A percentile compares a stretch with the other conserved stretches of the same genome.
These are phyloP conservation scores for Myoxocephalus aenaeus DNA, from an alignment of 2,797 vertebrate genomes.

Conservation along the genomic window DNA sequence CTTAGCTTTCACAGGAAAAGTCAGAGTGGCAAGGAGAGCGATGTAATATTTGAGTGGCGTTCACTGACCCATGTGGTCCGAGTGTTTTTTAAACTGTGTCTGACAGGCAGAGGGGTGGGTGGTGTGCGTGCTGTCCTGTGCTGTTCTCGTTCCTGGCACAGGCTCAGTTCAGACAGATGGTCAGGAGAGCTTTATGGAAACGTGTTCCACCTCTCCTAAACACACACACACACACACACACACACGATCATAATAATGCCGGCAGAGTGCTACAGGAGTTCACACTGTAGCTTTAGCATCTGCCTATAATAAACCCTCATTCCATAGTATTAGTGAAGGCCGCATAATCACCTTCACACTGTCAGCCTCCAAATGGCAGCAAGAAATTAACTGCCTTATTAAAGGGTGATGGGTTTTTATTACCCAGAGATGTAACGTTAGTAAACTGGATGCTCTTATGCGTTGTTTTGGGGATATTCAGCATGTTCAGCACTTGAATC, in stretches of 20 bases:
- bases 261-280: slow-evolving; percentile 23
- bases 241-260: slow-evolving; percentile 46
- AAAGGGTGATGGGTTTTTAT: background rate
- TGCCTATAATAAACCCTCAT: slow-evolving; percentile 16
- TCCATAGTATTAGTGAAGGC: too few species aligned
- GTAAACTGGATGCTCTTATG: background rate
- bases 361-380: background rate
- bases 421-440: background rate
- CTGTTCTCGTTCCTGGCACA: slow-evolving; percentile 67
- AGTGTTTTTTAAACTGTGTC: slow-evolving; percentile 10
- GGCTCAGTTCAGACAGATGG: slow-evolving; percentile 77
- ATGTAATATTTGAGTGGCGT: background rate
- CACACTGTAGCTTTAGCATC: slow-evolving; percentile 51
- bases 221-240: slow-evolving; percentile 19
- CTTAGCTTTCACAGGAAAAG: slow-evolving; percentile 26
- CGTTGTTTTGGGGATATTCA: background rate
- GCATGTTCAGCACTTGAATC: background rate
- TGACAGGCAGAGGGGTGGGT: slow-evolving; percentile 18
- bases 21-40: background rate
- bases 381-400: background rate
- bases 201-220: background rate
- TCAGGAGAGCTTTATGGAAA: slow-evolving; percentile 63
- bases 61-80: slow-evolving; percentile 1
- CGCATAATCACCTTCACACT: slow-evolving; percentile 3
- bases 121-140: slow-evolving; percentile 35